phyloP scores from a whole-genome alignment of 1,140 invertebrate species.

The Pinna nobilis region DNA sequence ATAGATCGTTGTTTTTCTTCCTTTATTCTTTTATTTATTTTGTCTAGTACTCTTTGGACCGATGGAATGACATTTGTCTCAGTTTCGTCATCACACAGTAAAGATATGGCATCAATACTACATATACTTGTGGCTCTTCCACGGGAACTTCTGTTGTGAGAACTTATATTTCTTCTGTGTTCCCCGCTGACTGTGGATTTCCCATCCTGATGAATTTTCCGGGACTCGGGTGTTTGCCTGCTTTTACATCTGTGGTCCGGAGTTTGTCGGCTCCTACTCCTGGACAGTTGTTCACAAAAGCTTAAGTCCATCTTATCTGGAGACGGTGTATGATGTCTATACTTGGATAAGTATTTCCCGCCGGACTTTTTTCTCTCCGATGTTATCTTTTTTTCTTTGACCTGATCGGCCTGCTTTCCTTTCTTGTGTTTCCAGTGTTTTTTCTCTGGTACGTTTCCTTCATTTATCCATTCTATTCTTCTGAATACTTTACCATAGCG shows the following conservation, averaged over 20 bases:
- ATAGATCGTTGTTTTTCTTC: too few species aligned
- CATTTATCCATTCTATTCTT: conserved; percentile 22
- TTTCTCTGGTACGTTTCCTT: background rate
- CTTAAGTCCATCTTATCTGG: background rate
- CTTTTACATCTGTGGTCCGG: background rate
- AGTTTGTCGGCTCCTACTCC: background rate
- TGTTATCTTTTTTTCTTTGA: background rate
- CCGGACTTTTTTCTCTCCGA: background rate
- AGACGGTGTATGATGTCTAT: background rate
- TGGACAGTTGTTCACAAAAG: background rate
- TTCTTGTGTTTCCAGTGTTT: background rate
- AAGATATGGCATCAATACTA: conserved; percentile 38
- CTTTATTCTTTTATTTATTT: too few species aligned
- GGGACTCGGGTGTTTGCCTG: background rate
- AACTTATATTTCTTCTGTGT: conserved; percentile 12
- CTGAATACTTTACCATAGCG: conserved; percentile 32
- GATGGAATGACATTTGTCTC: background rate
- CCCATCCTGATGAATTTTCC: conserved; percentile 14
- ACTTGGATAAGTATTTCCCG: background rate
- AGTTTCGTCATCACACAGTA: conserved; percentile 25
- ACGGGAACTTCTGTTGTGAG: conserved; percentile 29
- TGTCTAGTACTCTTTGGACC: too few species aligned
- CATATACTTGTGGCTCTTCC: conserved; percentile 9
- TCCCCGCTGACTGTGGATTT: conserved; percentile 5
- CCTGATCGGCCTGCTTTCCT: background rate